Evolutionary conservation across 2,797 vertebrate species (phyloP), one percentile per base, ranked within the genome.

Genomic region (Squalus acanthias): DNA sequence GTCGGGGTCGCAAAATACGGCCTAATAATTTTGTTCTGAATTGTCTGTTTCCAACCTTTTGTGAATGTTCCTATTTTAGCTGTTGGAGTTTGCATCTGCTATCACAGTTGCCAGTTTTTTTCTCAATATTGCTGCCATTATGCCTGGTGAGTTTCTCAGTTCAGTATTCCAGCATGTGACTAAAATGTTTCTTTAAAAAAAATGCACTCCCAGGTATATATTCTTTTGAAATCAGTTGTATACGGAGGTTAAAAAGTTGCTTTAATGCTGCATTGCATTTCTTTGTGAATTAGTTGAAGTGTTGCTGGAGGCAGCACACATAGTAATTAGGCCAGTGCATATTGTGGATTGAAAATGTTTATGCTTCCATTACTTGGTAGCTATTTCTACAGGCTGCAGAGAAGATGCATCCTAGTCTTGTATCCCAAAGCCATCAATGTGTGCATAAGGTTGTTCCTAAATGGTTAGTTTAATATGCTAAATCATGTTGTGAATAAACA

Each of bases 401-500:
- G 50, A 26, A 60, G 53, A 57, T 89, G 24, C 53, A 29, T 12
- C 53, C 50, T 6, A 2, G 9, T 76, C 4, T n/a, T 76, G 74
- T 76, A 76, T 76, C 29, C 22, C 74, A n/a, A 76, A 74, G 46
- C 22, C 26, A 91, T n/a, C 12, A 91, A 13, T 33, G 3, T 63
- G 26, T 33, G 33, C 29, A n/a, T 92, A 63, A 91, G 26, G 33
- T 5, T 63, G 12, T 91, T 15, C 57, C 26, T 20, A 76, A 79
- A 79, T 39, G 29, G 57, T 0, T 60, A 53, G 57, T 60, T 89
- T 89, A 26, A 29, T 74, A 9, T 89, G 87, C 29, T 89, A n/a
- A 7, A 65, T 92, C 89, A 92, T n/a, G 60, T n/a, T 92, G 89
- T 60, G n/a, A 92, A n/a, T 65, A 79, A 79, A 79, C n/a, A 20